A percentile compares a stretch with the other conserved stretches of the same genome.
Conservation (phyloP, 2,888 invertebrate genomes). For the Lithophane ornitopus region DNA sequence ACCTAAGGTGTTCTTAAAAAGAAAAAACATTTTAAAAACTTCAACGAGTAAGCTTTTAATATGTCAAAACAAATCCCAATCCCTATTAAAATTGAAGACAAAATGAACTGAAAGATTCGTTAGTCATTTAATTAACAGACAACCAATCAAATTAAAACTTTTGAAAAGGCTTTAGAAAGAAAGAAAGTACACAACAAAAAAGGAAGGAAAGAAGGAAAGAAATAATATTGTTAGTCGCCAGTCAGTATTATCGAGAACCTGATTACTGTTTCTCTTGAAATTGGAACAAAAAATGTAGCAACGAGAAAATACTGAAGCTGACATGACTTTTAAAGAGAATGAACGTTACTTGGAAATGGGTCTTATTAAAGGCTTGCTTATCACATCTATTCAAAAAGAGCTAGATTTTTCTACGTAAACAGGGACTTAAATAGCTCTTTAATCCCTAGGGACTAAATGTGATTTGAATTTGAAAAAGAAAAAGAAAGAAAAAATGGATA, state of each 20-base stretch:
- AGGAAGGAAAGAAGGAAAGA: conserved; percentile 24
- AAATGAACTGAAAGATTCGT: conserved; percentile 17
- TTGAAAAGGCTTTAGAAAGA: conserved; percentile 31
- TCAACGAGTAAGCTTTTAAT: conserved; percentile 10
- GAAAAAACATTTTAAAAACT: background rate
- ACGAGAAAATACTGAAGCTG: conserved; percentile 10
- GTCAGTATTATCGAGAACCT: conserved; percentile 50
- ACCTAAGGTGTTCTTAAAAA: background rate
- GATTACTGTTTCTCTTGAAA: conserved; percentile 46
- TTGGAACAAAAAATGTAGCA: conserved; percentile 16
- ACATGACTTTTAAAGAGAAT: background rate
- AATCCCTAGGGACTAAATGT: too few species aligned
- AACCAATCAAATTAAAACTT: conserved; percentile 53
- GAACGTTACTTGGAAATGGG: background rate
- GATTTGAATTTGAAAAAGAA: too few species aligned
- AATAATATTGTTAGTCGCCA: conserved; percentile 52
- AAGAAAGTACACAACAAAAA: conserved; percentile 30
- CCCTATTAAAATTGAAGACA: conserved; percentile 21
- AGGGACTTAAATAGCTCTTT: too few species aligned
- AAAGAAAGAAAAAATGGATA: too few species aligned
- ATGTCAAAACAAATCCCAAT: conserved; percentile 20
- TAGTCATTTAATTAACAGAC: conserved; percentile 27
- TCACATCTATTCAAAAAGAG: too few species aligned
- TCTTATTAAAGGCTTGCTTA: background rate
- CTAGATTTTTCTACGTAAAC: too few species aligned